Evolutionary conservation across 2,888 invertebrate species (phyloP), one percentile per base, ranked within the genome.

Genomic region (Morpho deidamia): DNA sequence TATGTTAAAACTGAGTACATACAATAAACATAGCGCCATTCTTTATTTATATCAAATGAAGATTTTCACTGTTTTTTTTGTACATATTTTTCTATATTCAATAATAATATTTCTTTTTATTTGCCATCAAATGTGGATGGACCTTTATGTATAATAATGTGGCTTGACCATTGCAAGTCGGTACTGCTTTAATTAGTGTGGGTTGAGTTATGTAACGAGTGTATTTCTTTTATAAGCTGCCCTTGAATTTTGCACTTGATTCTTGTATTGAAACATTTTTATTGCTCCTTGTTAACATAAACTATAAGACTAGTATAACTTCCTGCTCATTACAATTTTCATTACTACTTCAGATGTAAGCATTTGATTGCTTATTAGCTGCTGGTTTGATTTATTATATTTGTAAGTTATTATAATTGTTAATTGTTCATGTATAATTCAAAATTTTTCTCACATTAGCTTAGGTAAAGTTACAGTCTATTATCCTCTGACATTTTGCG

Each of bases 201-300:
- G 76, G 73, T 68, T 72, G 76, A 66, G 72, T 79, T 81, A 83
- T 78, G 76, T 81, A 82, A 81, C 74, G 61, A 64, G 61, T 58
- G 66, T 71, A 69, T 75, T 76, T 81, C 76, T 80, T 81, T 79
- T 76, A 78, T 76, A 70, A 72, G 63, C 64, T 72, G 81, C 77
- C 86, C 85, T 87, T 79, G 78, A 69, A 62, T 61, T 66, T 67
- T 71, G 71, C 74, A 72, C 76, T 78, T 85, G 84, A 80, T 80
- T 72, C 78, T 80, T 77, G 68, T 68, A 76, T 82, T 79, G 81
- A 83, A 78, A 78, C 84, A 81, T 81, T 81, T 79, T 74, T 73
- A 73, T 70, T 69, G 69, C 72, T 67, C 68, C 67, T 69, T 69
- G 68, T 70, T 71, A 74, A 74, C 76, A 78, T 76, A 70, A 70